phyloP scores from a whole-genome alignment of 2,113 vertebrate species.

The Esox niger region DNA sequence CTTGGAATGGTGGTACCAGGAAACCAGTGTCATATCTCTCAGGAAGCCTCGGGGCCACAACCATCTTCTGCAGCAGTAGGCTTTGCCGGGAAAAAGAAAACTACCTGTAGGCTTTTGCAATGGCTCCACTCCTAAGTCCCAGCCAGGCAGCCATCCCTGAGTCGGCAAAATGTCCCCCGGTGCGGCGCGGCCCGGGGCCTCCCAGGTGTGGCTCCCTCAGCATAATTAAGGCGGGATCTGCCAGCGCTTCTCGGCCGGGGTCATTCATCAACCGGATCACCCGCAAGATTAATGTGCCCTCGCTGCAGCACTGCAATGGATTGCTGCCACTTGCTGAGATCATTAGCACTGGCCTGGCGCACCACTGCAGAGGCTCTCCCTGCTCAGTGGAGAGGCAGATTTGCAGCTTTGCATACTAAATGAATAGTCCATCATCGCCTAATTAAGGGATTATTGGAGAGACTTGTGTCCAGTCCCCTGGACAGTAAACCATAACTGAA shows the following conservation, averaged over 20 bases:
- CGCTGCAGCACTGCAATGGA: conserved; percentile 71
- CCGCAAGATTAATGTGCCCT: conserved; percentile 75
- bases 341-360: conserved; percentile 71
- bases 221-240: conserved; percentile 77
- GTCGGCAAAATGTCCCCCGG: conserved; percentile 51
- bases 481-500: conserved; percentile 76
- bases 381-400: conserved; percentile 58
- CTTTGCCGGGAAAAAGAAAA: neutral
- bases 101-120: conserved; percentile 31
- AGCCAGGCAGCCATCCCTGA: conserved; percentile 41
- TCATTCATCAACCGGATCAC: conserved; percentile 76
- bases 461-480: conserved; percentile 70
- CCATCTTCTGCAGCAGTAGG: neutral
- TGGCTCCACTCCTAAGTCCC: conserved; percentile 45
- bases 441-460: conserved; percentile 78
- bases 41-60: conserved; percentile 18
- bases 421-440: conserved; percentile 74
- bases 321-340: conserved; percentile 80
- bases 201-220: conserved; percentile 70
- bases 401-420: conserved; percentile 78
- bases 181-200: conserved; percentile 24
- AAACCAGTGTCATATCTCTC: conserved; percentile 32
- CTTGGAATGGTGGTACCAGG: conserved; percentile 24
- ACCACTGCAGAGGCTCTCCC: conserved; percentile 57
- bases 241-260: conserved; percentile 66